These are phyloP conservation scores for Hemiprocne comata DNA, from an alignment of 2,113 vertebrate genomes.

Conservation along the genomic window DNA sequence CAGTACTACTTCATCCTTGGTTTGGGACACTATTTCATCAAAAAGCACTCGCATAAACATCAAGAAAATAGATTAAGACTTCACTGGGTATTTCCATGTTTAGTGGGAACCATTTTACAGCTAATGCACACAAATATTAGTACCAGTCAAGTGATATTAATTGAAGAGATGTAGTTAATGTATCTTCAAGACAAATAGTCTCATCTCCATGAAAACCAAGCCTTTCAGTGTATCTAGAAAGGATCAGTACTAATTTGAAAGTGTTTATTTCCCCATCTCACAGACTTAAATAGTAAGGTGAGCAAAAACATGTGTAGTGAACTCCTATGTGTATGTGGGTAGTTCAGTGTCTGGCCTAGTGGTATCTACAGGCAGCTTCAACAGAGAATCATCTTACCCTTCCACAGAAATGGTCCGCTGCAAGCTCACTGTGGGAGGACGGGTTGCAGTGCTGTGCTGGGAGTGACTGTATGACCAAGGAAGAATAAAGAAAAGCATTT, in stretches of 20 bases:
- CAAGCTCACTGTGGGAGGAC: constrained; percentile 80
- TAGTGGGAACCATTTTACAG: background rate
- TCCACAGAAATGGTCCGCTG: constrained; percentile 81
- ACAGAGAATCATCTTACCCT: constrained; percentile 77
- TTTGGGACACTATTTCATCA: background rate
- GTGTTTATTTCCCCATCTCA: background rate
- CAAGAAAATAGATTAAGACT: background rate
- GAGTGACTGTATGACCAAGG: constrained; percentile 74
- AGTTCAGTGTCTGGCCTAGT: background rate
- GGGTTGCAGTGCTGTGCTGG: constrained; percentile 79
- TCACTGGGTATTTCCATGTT: background rate
- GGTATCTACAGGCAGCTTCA: constrained; percentile 31
- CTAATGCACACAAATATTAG: background rate
- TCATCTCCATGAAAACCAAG: background rate
- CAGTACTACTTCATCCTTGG: background rate
- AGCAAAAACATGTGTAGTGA: background rate
- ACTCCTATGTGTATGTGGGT: background rate
- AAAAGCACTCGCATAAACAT: background rate
- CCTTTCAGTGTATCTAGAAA: background rate
- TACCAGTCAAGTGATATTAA: background rate
- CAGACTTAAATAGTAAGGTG: background rate
- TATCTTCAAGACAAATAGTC: background rate
- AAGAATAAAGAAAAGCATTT: constrained; percentile 57
- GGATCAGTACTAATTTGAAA: background rate
- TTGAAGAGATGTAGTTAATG: background rate